Evolutionary conservation across 2,888 invertebrate species (phyloP).

Genomic region (Neocrepidodera transversa): DNA sequence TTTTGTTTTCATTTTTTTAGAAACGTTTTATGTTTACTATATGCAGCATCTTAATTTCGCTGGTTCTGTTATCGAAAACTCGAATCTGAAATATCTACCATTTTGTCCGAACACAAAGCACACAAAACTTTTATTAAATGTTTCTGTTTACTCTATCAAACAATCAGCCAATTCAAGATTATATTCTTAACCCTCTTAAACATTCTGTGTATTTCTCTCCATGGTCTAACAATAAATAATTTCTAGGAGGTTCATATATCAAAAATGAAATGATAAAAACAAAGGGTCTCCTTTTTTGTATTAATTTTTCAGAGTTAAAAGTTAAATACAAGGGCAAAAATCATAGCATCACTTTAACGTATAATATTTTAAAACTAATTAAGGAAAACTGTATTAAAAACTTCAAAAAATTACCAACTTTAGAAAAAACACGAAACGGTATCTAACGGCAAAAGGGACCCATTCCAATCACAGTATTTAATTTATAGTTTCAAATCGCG

Average conservation of each 20-base stretch:
- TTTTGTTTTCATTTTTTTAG: no score
- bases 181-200: constrained; percentile 11
- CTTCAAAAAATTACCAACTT: no score
- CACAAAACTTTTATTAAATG: constrained; percentile 32
- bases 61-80: constrained; percentile 16
- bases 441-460: no score
- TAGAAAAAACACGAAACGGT: no score
- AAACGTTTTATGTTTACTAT: no score
- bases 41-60: constrained; percentile 20
- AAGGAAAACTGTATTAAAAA: no score
- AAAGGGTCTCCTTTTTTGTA: neutral
- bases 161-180: constrained; percentile 26
- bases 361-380: no score
- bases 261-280: neutral
- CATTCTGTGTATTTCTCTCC: neutral
- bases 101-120: constrained; percentile 26
- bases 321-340: no score
- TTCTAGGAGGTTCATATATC: neutral
- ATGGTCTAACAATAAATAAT: neutral
- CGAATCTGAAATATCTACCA: constrained; percentile 20
- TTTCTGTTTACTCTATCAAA: constrained; percentile 31
- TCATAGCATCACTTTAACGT: no score
- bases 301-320: neutral
- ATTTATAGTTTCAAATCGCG: no score
- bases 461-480: no score